phyloP scores from a whole-genome alignment of 2,113 vertebrate genomes.

The Saguinus midas region DNA sequence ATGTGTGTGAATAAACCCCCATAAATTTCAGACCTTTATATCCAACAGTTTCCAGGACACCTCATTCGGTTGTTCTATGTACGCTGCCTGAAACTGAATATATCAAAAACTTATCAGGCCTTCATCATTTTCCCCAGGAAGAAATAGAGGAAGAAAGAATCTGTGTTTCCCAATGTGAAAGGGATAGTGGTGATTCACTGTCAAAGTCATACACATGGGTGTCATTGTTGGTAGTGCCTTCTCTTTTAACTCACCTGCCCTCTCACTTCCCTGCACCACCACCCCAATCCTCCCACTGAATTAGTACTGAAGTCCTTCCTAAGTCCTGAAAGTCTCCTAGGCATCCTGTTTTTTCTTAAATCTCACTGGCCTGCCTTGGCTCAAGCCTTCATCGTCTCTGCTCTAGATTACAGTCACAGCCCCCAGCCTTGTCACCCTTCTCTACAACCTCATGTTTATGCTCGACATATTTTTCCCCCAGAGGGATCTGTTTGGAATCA shows the following conservation, averaged over 20 bases:
- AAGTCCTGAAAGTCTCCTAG: not conserved
- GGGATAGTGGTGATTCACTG: not conserved
- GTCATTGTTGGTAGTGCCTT: not conserved
- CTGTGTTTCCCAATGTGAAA: not conserved
- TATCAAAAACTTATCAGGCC: not conserved
- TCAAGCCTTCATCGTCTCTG: not conserved
- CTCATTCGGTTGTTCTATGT: not conserved
- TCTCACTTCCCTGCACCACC: not conserved
- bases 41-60: not conserved
- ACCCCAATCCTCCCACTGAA: not conserved
- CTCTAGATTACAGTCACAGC: not conserved
- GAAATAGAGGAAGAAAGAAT: not conserved
- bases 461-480: not conserved
- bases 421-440: not conserved
- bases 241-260: not conserved
- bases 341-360: not conserved
- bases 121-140: not conserved
- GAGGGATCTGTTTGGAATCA: not conserved
- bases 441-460: not conserved
- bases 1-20: not conserved
- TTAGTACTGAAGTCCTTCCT: not conserved
- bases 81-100: not conserved
- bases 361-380: not conserved
- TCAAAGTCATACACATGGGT: not conserved
- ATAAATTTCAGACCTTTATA: not conserved